Evolutionary conservation across 2,113 vertebrate genomes (phyloP).

Genomic region (Oryctolagus cuniculus): DNA sequence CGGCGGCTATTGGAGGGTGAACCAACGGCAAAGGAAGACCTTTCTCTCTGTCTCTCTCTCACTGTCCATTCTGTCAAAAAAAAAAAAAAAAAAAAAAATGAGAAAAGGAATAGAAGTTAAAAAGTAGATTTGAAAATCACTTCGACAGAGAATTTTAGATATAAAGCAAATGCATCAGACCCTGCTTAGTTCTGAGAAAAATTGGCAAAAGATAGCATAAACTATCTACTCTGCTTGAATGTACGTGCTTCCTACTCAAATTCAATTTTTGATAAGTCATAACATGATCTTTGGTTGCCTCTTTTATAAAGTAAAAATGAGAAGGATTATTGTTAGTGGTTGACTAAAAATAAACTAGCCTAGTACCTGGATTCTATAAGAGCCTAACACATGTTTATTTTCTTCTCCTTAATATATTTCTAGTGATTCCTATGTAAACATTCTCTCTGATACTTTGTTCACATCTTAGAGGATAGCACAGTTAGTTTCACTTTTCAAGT

Average conservation of each 20-base stretch:
- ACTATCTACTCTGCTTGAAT: not conserved
- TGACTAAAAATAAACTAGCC: not conserved
- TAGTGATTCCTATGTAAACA: slow-evolving; percentile 19
- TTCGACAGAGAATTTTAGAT: not conserved
- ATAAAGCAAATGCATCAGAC: not conserved
- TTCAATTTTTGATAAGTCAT: not conserved
- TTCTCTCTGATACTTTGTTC: not conserved
- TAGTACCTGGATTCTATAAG: not conserved
- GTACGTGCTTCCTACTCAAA: not conserved
- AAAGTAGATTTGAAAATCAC: slow-evolving; percentile 35
- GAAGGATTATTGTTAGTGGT: not conserved
- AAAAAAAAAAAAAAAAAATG: too few species aligned
- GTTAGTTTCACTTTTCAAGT: not conserved
- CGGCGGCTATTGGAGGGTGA: too few species aligned
- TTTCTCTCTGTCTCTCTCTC: too few species aligned
- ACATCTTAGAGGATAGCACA: not conserved
- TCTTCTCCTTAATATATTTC: not conserved
- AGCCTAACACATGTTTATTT: slow-evolving; percentile 3
- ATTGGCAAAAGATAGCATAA: not conserved
- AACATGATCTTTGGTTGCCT: not conserved
- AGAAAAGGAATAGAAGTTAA: not conserved
- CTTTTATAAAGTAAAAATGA: slow-evolving; percentile 42
- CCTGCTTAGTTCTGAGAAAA: slow-evolving; percentile 40
- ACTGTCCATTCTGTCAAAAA: too few species aligned
- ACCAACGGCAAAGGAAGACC: too few species aligned